Percentiles rank a stretch among this genome's conserved stretches.
Evolutionary conservation across 2,888 invertebrate genomes (phyloP).

Genomic region (Hybos culiciformis): DNA sequence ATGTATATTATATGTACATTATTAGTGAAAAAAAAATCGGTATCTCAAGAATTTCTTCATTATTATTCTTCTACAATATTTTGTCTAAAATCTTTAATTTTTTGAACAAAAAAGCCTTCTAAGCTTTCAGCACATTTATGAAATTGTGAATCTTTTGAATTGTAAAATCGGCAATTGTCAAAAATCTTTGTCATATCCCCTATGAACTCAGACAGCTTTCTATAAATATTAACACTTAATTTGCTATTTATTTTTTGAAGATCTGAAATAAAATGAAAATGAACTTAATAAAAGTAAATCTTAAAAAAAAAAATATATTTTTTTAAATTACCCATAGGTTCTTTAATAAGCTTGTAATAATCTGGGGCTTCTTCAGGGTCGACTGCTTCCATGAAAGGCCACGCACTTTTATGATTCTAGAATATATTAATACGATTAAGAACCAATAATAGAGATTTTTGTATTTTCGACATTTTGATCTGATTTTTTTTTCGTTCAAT

Average conservation of each 20-base stretch:
- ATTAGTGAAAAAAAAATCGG: no score
- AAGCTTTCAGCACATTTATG: slow-evolving; percentile 92
- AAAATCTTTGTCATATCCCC: slow-evolving; percentile 97
- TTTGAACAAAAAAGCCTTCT: slow-evolving; percentile 90
- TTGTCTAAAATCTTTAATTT: slow-evolving; percentile 77
- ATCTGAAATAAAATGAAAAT: slow-evolving; percentile 45
- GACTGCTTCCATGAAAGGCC: slow-evolving; percentile 97
- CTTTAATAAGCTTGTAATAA: slow-evolving; percentile 90
- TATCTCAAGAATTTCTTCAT: no score
- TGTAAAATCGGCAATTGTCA: slow-evolving; percentile 97
- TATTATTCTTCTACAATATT: slow-evolving; percentile 32
- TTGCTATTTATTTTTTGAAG: slow-evolving; percentile 81
- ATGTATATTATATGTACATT: no score
- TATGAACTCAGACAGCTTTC: slow-evolving; percentile 84
- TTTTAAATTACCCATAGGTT: slow-evolving; percentile 74
- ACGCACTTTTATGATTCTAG: slow-evolving; percentile 85
- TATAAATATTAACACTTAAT: slow-evolving; percentile 70
- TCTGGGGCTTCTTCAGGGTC: slow-evolving; percentile 92
- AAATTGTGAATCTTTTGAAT: slow-evolving; percentile 89
- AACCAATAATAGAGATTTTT: no score
- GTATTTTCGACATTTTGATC: no score
- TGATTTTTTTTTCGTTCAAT: no score
- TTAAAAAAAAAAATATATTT: not conserved
- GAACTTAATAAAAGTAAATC: slow-evolving; percentile 4
- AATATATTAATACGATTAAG: no score